Conservation (phyloP, 37 sponge, comb jelly and placozoan genomes). For the Tethya wilhelma region DNA sequence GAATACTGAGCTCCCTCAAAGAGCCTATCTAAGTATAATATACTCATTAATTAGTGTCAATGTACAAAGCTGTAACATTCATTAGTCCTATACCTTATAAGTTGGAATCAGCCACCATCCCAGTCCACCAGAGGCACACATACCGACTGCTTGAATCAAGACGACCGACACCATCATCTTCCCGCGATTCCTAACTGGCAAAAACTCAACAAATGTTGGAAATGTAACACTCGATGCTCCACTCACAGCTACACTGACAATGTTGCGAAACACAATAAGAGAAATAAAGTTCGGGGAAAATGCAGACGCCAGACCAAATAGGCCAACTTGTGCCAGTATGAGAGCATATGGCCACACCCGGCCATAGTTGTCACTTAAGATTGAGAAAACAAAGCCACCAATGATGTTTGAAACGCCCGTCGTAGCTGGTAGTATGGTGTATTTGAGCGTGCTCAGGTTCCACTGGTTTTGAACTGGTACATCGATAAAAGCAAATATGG, state of each 20-base stretch:
- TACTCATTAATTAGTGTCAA: too few relatives aligned
- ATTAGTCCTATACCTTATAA: too few relatives aligned
- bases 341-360: conserved; percentile 58
- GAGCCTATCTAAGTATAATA: too few relatives aligned
- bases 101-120: conserved; percentile 61
- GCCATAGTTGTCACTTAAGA: conserved; percentile 42
- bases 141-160: conserved; percentile 32
- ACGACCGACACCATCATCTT: neutral
- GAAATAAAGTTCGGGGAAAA: conserved; percentile 37
- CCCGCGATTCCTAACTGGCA: conserved; percentile 53
- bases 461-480: conserved; percentile 11
- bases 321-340: neutral
- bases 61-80: too few relatives aligned
- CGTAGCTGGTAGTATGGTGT: conserved; percentile 28
- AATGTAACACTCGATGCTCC: conserved; percentile 6
- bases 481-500: conserved; percentile 13
- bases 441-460: conserved; percentile 16
- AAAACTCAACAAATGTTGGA: conserved; percentile 50
- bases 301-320: conserved; percentile 41
- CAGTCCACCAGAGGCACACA: conserved; percentile 22
- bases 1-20: too few relatives aligned
- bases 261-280: conserved; percentile 26
- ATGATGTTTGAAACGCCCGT: conserved; percentile 41
- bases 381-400: conserved; percentile 24
- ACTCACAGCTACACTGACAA: conserved; percentile 38